phyloP scores from a whole-genome alignment of 2,113 vertebrate species.

The Micronisus gabar region DNA sequence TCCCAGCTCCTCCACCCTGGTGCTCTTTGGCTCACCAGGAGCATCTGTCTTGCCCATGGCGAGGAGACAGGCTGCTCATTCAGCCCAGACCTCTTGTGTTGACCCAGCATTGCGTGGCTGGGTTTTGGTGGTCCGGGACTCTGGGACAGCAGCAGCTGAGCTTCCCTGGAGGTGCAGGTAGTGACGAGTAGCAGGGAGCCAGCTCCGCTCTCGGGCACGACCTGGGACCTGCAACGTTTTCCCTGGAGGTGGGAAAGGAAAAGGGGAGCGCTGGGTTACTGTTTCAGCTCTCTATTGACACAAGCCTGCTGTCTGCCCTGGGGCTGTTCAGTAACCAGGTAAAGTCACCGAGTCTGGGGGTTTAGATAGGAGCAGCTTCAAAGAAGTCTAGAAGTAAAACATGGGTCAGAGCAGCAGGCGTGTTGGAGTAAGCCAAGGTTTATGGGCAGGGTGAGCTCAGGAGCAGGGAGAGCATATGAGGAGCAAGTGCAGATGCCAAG shows the following conservation, averaged over 20 bases:
- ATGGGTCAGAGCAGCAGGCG: constrained; percentile 27
- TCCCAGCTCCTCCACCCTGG: neutral
- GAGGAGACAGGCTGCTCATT: neutral
- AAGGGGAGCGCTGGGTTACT: neutral
- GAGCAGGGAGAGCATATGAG: neutral
- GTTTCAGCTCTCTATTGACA: constrained; percentile 10
- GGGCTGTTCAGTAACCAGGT: constrained; percentile 15
- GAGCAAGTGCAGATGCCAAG: neutral
- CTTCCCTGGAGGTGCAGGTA: neutral
- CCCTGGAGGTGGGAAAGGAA: neutral
- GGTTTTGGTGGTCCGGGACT: neutral
- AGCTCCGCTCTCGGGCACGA: neutral
- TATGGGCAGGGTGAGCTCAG: constrained; percentile 12
- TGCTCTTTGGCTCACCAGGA: neutral
- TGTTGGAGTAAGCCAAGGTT: constrained; percentile 39
- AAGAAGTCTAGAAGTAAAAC: constrained; percentile 18
- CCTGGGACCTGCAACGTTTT: neutral
- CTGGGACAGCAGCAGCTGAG: neutral
- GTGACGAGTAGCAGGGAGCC: neutral
- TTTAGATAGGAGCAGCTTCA: constrained; percentile 46
- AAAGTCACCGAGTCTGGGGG: neutral
- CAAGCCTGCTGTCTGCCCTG: neutral
- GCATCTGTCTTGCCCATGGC: accelerated
- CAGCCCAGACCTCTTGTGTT: neutral
- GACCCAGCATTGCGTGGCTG: neutral